These are phyloP conservation scores for Andrena camellia DNA, from an alignment of 2,888 invertebrate genomes.

Conservation along the genomic window DNA sequence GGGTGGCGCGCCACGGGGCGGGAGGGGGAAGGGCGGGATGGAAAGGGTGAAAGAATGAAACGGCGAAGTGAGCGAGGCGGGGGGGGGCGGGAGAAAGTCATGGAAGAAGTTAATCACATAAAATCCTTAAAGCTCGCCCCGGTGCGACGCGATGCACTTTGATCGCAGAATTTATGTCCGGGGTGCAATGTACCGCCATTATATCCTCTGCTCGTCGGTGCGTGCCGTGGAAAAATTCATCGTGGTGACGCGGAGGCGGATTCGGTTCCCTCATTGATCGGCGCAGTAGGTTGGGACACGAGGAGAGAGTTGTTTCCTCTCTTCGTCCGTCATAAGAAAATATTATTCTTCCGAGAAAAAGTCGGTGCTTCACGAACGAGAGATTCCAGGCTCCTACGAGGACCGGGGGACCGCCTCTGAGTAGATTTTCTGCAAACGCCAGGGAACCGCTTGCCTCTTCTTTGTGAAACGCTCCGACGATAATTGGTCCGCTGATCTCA, in stretches of 20 bases:
- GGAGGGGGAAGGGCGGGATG: slow-evolving; percentile 21
- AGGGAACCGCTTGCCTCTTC: slow-evolving; percentile 42
- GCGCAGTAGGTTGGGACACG: slow-evolving; percentile 59
- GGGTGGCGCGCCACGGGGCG: slow-evolving; percentile 8
- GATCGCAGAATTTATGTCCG: slow-evolving; percentile 77
- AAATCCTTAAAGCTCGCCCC: slow-evolving; percentile 78
- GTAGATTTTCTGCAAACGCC: slow-evolving; percentile 37
- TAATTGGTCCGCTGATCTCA: slow-evolving; percentile 17
- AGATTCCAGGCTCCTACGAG: slow-evolving; percentile 45
- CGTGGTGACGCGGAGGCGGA: slow-evolving; percentile 70
- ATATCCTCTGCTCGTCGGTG: slow-evolving; percentile 75
- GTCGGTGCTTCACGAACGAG: slow-evolving; percentile 44
- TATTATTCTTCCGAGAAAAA: slow-evolving; percentile 73
- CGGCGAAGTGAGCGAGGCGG: slow-evolving; percentile 10
- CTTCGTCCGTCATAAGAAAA: slow-evolving; percentile 69
- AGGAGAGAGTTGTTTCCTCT: slow-evolving; percentile 60
- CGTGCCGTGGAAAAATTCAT: slow-evolving; percentile 76
- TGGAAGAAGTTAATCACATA: slow-evolving; percentile 78
- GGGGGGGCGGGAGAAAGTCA: slow-evolving; percentile 31
- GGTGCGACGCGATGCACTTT: slow-evolving; percentile 73
- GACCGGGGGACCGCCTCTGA: slow-evolving; percentile 16
- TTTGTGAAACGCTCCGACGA: not conserved
- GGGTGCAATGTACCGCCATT: slow-evolving; percentile 77
- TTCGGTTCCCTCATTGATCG: slow-evolving; percentile 69
- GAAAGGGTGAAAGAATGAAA: not conserved